Evolutionary conservation across 2,888 invertebrate genomes (phyloP).

Genomic region (Harmothoe impar): DNA sequence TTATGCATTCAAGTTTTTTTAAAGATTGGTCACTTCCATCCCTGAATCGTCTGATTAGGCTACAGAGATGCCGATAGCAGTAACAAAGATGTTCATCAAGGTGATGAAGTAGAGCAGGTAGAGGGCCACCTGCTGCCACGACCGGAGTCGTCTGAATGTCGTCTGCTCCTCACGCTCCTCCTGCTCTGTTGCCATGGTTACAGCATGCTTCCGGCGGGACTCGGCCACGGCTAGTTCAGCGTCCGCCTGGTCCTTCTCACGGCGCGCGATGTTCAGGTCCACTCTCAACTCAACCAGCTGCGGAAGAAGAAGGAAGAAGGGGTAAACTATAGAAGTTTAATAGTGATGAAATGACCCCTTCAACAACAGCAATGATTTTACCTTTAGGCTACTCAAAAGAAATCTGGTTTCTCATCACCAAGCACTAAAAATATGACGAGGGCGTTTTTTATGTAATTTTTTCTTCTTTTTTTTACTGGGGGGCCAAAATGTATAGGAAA

Average conservation of each 20-base stretch:
- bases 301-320: not conserved
- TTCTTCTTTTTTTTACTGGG: no score
- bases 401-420: no score
- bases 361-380: no score
- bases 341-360: no score
- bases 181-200: slow-evolving; percentile 35
- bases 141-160: slow-evolving; percentile 52
- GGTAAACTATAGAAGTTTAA: no score
- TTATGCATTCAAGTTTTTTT: not conserved
- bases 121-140: slow-evolving; percentile 64
- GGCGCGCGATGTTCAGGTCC: slow-evolving; percentile 56
- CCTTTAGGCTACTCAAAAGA: not conserved
- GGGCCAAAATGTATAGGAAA: no score
- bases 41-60: not conserved
- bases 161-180: slow-evolving; percentile 64
- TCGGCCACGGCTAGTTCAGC: slow-evolving; percentile 61
- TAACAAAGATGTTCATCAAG: slow-evolving; percentile 64
- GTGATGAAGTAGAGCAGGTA: slow-evolving; percentile 64
- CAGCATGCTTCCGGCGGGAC: slow-evolving; percentile 61
- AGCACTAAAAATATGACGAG: no score
- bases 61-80: slow-evolving; percentile 63
- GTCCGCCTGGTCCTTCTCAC: slow-evolving; percentile 65
- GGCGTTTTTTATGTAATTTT: no score
- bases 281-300: slow-evolving; percentile 7
- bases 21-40: no score